phyloP scores from a whole-genome alignment of 1,140 invertebrate genomes.

The Rhyacophila brunnea region DNA sequence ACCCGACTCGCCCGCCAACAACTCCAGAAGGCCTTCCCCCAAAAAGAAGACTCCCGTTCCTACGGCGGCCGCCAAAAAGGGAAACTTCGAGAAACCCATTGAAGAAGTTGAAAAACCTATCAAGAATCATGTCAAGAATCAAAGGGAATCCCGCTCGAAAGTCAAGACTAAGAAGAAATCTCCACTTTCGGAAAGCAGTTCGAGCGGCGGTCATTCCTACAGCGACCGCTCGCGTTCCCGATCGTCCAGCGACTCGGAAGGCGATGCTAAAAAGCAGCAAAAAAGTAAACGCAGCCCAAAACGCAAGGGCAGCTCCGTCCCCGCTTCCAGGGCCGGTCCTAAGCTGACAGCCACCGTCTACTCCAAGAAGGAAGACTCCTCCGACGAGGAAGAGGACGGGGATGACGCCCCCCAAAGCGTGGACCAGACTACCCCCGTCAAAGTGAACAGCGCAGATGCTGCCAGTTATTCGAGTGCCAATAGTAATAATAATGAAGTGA shows the following conservation, averaged over 20 bases:
- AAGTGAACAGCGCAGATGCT: neutral
- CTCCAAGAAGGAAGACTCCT: conserved; percentile 24
- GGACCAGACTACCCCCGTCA: neutral
- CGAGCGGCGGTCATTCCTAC: conserved; percentile 24
- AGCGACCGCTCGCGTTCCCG: conserved; percentile 27
- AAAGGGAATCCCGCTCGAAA: conserved; percentile 16
- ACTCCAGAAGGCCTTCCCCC: neutral
- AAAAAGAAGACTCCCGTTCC: conserved; percentile 27
- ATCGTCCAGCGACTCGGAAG: conserved; percentile 4
- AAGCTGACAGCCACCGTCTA: conserved; percentile 36
- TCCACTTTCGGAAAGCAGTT: conserved; percentile 19
- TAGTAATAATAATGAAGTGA: conserved; percentile 6
- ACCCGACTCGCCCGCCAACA: no score
- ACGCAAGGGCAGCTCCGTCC: conserved; percentile 3
- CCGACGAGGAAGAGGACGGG: conserved; percentile 2
- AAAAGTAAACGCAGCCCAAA: conserved; percentile 7
- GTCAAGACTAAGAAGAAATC: conserved; percentile 27
- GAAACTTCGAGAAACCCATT: conserved; percentile 18
- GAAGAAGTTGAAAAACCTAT: conserved; percentile 19
- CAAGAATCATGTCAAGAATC: conserved; percentile 9
- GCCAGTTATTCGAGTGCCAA: conserved; percentile 12
- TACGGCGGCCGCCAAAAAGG: conserved; percentile 29
- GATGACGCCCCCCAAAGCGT: conserved; percentile 11
- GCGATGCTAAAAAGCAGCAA: conserved; percentile 4
- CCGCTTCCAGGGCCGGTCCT: conserved; percentile 34